Conservation (phyloP, 2,888 invertebrate species). For the Acrocera orbiculus region DNA sequence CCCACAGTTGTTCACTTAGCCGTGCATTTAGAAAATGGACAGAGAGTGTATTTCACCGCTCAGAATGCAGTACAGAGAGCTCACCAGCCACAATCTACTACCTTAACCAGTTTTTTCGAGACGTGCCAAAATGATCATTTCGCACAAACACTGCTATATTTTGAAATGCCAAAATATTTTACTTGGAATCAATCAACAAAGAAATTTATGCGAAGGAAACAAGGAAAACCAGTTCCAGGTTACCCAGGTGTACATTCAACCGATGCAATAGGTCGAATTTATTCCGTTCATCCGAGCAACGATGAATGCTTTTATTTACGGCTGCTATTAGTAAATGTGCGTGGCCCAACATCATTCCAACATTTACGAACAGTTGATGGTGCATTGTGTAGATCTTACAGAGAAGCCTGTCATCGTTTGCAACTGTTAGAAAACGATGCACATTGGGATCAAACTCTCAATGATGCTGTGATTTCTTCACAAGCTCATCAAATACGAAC, state of each 20-base stretch:
- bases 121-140: conserved; percentile 20
- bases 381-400: neutral
- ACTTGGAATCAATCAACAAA: conserved; percentile 19
- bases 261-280: conserved; percentile 20
- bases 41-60: conserved; percentile 18
- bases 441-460: conserved; percentile 14
- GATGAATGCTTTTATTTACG: conserved; percentile 22
- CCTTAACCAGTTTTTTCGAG: conserved; percentile 20
- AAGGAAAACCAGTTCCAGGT: conserved; percentile 17
- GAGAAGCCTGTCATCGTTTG: conserved; percentile 3
- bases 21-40: conserved; percentile 12
- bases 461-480: conserved; percentile 10
- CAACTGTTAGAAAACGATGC: conserved; percentile 12
- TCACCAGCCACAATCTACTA: conserved; percentile 14
- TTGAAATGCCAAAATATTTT: conserved; percentile 18
- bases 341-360: no score
- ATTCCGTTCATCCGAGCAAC: conserved; percentile 21
- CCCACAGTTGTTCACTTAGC: conserved; percentile 9
- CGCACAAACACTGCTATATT: conserved; percentile 22
- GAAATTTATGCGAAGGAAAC: conserved; percentile 19
- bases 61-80: conserved; percentile 16
- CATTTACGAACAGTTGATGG: no score
- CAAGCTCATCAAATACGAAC: conserved; percentile 13
- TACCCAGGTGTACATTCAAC: conserved; percentile 8
- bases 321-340: conserved; percentile 4